phyloP scores from a whole-genome alignment of 2,113 vertebrate species.

The Synodontis membranacea region DNA sequence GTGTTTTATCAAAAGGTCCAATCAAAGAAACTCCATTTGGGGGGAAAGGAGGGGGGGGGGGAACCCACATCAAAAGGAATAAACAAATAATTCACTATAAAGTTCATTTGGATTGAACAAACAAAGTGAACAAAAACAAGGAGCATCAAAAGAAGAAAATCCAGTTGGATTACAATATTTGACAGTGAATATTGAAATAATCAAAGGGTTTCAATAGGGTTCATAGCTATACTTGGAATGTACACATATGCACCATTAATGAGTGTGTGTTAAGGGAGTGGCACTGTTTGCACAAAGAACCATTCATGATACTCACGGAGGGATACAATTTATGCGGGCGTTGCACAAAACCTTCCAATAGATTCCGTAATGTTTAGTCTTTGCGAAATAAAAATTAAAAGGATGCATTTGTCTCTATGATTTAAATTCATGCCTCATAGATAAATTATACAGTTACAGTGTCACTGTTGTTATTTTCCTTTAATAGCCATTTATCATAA shows the following conservation, averaged over 20 bases:
- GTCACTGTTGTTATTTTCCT: not conserved
- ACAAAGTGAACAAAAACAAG: constrained; percentile 57
- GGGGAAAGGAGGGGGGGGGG: constrained; percentile 47
- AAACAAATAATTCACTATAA: constrained; percentile 50
- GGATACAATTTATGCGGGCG: constrained; percentile 43
- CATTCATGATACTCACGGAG: constrained; percentile 10
- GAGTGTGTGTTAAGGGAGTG: constrained; percentile 58
- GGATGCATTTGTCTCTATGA: not conserved
- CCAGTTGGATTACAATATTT: constrained; percentile 58
- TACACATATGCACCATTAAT: constrained; percentile 71
- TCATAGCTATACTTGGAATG: constrained; percentile 82
- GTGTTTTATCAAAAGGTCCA: constrained; percentile 62
- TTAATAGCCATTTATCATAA: not conserved
- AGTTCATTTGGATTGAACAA: constrained; percentile 37
- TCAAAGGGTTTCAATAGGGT: constrained; percentile 78
- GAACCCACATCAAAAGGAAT: constrained; percentile 55
- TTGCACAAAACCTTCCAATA: constrained; percentile 62
- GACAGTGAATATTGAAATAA: constrained; percentile 55
- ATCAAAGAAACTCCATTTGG: constrained; percentile 70
- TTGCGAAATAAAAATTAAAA: not conserved
- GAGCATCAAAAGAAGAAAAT: constrained; percentile 60
- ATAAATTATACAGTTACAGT: not conserved
- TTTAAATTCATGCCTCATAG: not conserved
- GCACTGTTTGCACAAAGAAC: constrained; percentile 73
- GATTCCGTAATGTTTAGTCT: not conserved